These are phyloP conservation scores for Drosophila quadrilineata DNA, from an alignment of 1,140 invertebrate genomes.

Conservation along the genomic window DNA sequence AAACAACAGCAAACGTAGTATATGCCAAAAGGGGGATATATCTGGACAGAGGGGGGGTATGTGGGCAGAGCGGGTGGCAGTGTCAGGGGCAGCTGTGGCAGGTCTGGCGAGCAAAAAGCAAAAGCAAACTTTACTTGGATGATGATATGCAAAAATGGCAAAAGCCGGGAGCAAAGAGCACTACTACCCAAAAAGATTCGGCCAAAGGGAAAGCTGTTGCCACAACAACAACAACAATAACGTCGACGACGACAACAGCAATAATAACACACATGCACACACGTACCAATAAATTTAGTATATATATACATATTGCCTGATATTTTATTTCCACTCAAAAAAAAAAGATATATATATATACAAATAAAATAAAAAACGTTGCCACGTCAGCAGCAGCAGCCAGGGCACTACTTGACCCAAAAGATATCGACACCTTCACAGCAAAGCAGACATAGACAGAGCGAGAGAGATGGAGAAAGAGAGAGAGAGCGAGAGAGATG, in stretches of 20 bases:
- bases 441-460: slow-evolving; percentile 3
- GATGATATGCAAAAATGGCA: slow-evolving; percentile 71
- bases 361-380: slow-evolving; percentile 46
- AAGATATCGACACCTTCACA: too few species aligned
- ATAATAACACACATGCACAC: slow-evolving; percentile 24
- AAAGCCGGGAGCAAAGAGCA: slow-evolving; percentile 33
- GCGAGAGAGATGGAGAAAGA: neutral
- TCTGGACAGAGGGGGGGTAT: slow-evolving; percentile 1
- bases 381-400: slow-evolving; percentile 61
- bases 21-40: slow-evolving; percentile 2
- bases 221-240: slow-evolving; percentile 23
- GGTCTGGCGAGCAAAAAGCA: slow-evolving; percentile 48
- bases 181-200: slow-evolving; percentile 11
- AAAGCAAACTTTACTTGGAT: slow-evolving; percentile 73
- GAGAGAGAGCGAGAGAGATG: neutral
- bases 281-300: neutral
- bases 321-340: slow-evolving; percentile 76
- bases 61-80: neutral
- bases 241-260: slow-evolving; percentile 23
- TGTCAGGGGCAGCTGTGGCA: neutral
- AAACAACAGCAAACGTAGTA: slow-evolving; percentile 48
- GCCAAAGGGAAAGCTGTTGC: slow-evolving; percentile 23
- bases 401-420: slow-evolving; percentile 69
- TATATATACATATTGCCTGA: slow-evolving; percentile 41
- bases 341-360: slow-evolving; percentile 7